These are phyloP conservation scores for Miichthys miiuy DNA, from an alignment of 2,797 vertebrate genomes.

Conservation along the genomic window DNA sequence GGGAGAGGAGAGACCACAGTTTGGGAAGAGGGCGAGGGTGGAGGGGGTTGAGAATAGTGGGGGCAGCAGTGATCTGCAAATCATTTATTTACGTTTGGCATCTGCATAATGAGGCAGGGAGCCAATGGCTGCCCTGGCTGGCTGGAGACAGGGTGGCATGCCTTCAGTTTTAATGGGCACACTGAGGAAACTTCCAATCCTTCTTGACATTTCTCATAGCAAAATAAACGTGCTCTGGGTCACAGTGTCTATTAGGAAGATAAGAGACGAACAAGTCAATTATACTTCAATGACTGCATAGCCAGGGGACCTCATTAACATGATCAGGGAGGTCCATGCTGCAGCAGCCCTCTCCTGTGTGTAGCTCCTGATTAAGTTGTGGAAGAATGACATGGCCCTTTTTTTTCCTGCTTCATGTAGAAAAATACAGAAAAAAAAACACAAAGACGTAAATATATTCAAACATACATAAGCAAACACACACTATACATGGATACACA, in stretches of 20 bases:
- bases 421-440: slow-evolving; percentile 65
- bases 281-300: slow-evolving; percentile 99
- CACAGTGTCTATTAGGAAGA: slow-evolving; percentile 99
- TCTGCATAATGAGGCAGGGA: slow-evolving; percentile 94
- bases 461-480: slow-evolving; percentile 70
- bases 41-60: slow-evolving; percentile 42
- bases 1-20: slow-evolving; percentile 54
- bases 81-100: slow-evolving; percentile 92
- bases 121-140: slow-evolving; percentile 89
- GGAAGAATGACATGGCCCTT: slow-evolving; percentile 94
- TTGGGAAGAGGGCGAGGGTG: slow-evolving; percentile 53
- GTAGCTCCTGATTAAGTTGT: slow-evolving; percentile 95
- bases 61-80: slow-evolving; percentile 79
- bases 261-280: slow-evolving; percentile 99
- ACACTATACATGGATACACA: slow-evolving; percentile 17
- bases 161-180: slow-evolving; percentile 98
- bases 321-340: slow-evolving; percentile 93
- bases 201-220: slow-evolving; percentile 99
- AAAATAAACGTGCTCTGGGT: slow-evolving; percentile 95
- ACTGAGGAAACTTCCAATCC: slow-evolving; percentile 94
- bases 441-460: slow-evolving; percentile 68
- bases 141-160: slow-evolving; percentile 95
- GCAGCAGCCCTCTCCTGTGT: slow-evolving; percentile 89
- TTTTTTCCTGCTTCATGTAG: slow-evolving; percentile 80
- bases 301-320: slow-evolving; percentile 99